Conservation (phyloP, 2,797 vertebrate genomes). For the Malacoraja senta region DNA sequence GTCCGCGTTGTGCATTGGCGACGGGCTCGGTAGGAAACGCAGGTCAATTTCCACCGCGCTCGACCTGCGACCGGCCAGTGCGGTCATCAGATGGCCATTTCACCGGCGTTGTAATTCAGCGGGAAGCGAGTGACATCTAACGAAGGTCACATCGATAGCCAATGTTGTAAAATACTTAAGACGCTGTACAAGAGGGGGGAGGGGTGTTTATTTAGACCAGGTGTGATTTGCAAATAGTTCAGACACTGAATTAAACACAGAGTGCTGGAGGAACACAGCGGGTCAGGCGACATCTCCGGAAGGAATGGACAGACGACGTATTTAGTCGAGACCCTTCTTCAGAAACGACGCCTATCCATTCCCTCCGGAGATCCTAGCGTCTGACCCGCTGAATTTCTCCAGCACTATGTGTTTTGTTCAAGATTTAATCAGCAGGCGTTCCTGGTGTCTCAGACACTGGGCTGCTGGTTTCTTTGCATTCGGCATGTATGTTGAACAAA, state of each 20-base stretch:
- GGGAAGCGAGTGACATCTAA: neutral
- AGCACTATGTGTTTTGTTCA: no score
- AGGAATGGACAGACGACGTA: no score
- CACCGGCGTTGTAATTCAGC: neutral
- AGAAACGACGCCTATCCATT: no score
- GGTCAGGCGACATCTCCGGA: no score
- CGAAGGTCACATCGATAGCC: neutral
- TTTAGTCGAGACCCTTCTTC: no score
- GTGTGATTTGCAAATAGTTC: neutral
- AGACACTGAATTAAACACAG: neutral
- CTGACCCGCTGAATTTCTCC: no score
- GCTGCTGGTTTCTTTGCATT: neutral
- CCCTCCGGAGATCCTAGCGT: no score
- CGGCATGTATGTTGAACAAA: neutral
- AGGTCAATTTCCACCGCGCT: neutral
- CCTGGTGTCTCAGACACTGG: neutral
- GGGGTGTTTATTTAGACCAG: neutral
- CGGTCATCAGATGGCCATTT: no score
- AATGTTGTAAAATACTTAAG: neutral
- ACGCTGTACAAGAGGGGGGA: no score
- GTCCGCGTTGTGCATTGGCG: neutral
- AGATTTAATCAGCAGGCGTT: no score
- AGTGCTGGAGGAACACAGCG: no score
- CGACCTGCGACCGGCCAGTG: neutral
- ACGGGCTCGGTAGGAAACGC: neutral